Conservation (phyloP, 2,113 vertebrate species). For the Suricata suricatta region DNA sequence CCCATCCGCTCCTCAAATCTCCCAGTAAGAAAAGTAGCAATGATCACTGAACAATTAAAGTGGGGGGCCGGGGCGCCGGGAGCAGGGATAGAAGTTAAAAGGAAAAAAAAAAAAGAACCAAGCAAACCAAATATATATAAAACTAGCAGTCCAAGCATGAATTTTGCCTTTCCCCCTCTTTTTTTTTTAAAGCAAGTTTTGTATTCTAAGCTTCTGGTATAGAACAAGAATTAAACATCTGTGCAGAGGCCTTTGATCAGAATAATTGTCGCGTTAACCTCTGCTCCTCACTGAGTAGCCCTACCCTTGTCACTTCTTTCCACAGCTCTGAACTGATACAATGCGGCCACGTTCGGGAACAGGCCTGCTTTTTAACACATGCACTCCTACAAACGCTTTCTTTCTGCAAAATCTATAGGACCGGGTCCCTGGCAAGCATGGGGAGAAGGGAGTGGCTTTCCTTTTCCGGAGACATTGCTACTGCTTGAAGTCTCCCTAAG, state of each 20-base stretch:
- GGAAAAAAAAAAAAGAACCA: neutral
- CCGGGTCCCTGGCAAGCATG: neutral
- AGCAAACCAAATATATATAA: neutral
- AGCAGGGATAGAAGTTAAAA: neutral
- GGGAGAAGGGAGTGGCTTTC: neutral
- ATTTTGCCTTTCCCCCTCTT: neutral
- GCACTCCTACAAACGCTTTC: neutral
- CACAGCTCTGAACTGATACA: neutral
- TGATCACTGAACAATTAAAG: neutral
- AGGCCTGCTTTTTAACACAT: neutral
- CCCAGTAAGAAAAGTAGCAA: neutral
- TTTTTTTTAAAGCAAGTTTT: neutral
- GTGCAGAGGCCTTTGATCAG: neutral
- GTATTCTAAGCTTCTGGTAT: neutral
- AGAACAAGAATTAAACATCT: neutral
- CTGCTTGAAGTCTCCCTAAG: neutral
- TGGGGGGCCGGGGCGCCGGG: too few species aligned
- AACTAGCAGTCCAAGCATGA: neutral
- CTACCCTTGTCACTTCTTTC: neutral
- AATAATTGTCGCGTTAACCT: neutral
- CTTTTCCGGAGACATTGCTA: neutral
- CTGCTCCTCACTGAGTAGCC: neutral
- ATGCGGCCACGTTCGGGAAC: neutral
- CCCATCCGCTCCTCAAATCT: accelerated
- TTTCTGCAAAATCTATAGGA: neutral